These are phyloP conservation scores for Colletes gigas DNA, from an alignment of 1,140 invertebrate species.

Conservation along the genomic window DNA sequence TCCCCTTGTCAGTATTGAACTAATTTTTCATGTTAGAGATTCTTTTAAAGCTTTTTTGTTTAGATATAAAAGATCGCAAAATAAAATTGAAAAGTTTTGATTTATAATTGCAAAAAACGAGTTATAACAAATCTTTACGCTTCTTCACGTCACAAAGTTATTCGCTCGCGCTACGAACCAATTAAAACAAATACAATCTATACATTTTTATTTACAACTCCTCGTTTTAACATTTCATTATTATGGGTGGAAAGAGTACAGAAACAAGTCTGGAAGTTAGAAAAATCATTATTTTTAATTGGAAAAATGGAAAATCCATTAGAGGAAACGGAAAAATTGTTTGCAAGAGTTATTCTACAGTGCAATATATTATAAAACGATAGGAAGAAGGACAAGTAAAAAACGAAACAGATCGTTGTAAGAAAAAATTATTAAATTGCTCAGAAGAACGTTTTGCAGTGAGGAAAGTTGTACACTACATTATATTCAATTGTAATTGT, in stretches of 20 bases:
- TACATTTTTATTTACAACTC: not conserved
- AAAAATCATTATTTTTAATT: constrained; percentile 1
- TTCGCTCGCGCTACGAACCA: too few species aligned
- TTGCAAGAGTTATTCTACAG: not conserved
- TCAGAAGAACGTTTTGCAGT: constrained; percentile 1
- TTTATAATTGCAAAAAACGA: too few species aligned
- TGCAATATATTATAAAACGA: not conserved
- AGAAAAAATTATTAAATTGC: not conserved
- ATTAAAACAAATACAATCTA: too few species aligned
- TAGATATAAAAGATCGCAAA: too few species aligned
- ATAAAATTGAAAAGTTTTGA: too few species aligned
- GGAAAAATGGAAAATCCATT: not conserved
- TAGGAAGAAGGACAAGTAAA: constrained; percentile 4
- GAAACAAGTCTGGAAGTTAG: not conserved
- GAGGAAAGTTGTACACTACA: not conserved
- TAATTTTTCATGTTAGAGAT: too few species aligned
- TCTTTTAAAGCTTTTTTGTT: too few species aligned
- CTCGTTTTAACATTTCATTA: not conserved
- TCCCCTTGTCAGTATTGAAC: too few species aligned
- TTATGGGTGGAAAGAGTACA: not conserved
- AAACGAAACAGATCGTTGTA: constrained; percentile 1
- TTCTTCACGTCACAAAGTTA: too few species aligned
- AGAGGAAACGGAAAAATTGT: not conserved
- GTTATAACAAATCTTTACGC: too few species aligned
- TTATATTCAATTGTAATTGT: too few species aligned